Conservation (phyloP, 2,888 invertebrate genomes). For the Stenodema calcarata region DNA sequence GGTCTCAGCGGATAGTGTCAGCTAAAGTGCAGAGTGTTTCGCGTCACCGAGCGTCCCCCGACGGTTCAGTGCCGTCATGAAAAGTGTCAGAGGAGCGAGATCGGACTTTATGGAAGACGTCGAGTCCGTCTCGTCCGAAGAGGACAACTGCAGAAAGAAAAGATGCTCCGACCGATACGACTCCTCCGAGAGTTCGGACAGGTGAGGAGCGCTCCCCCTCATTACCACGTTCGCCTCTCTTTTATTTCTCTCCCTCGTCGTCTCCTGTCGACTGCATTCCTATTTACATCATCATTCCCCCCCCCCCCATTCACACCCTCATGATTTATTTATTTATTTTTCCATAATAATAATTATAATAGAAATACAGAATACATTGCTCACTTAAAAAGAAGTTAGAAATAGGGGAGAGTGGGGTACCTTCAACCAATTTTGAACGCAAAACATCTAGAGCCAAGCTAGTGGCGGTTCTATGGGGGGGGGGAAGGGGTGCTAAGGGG, state of each 20-base stretch:
- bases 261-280: not conserved
- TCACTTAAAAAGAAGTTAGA: too few species aligned
- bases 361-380: too few species aligned
- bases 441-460: too few species aligned
- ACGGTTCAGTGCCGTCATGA: not conserved
- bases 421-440: too few species aligned
- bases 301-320: too few species aligned
- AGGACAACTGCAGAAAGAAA: conserved; percentile 72
- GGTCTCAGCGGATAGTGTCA: not conserved
- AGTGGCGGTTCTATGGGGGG: too few species aligned
- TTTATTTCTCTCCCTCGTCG: not conserved
- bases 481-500: too few species aligned
- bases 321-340: too few species aligned
- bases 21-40: not conserved
- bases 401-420: too few species aligned
- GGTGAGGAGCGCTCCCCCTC: conserved; percentile 65
- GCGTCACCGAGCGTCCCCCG: not conserved
- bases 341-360: too few species aligned
- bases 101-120: conserved; percentile 16
- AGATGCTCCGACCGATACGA: conserved; percentile 90
- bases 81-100: not conserved
- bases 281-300: not conserved
- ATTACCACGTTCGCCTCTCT: not conserved
- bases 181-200: conserved; percentile 93
- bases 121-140: conserved; percentile 48